phyloP scores from a whole-genome alignment of 2,113 vertebrate genomes.

The Epinephelus moara region DNA sequence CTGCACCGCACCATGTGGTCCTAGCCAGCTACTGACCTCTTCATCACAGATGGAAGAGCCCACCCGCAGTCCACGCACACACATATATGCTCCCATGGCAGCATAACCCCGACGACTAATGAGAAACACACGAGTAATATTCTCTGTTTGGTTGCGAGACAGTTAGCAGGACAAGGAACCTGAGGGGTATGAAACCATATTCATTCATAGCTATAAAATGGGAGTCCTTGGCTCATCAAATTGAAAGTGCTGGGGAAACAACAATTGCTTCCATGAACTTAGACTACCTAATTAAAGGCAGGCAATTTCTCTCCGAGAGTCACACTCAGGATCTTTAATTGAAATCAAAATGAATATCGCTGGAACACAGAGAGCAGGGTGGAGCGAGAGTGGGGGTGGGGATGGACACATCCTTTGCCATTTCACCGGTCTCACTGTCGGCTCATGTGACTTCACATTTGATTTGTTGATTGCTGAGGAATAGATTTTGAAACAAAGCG shows the following conservation, averaged over 20 bases:
- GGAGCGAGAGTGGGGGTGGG: conserved; percentile 32
- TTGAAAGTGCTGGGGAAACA: conserved; percentile 80
- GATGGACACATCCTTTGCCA: conserved; percentile 41
- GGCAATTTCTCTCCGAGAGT: conserved; percentile 82
- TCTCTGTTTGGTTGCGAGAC: conserved; percentile 55
- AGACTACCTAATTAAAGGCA: conserved; percentile 85
- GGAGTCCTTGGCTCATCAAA: conserved; percentile 83
- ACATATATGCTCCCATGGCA: conserved; percentile 36
- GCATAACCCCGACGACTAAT: conserved; percentile 47
- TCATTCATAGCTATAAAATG: conserved; percentile 79
- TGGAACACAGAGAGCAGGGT: conserved; percentile 65
- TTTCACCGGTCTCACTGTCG: conserved; percentile 39
- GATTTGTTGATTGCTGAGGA: conserved; percentile 37
- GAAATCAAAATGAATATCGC: conserved; percentile 85
- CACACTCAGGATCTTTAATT: conserved; percentile 86
- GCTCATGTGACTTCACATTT: conserved; percentile 35
- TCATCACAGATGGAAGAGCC: conserved; percentile 78
- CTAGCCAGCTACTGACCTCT: conserved; percentile 80
- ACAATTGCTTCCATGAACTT: conserved; percentile 83
- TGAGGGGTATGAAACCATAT: conserved; percentile 76
- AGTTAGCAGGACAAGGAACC: conserved; percentile 76
- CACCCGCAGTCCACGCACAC: conserved; percentile 66
- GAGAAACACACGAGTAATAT: conserved; percentile 64
- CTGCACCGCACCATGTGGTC: conserved; percentile 77
- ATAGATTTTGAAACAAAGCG: conserved; percentile 26